A percentile compares a stretch with the other conserved stretches of the same genome.
Conservation (phyloP, 1,140 invertebrate genomes). For the Trichogramma pretiosum region DNA sequence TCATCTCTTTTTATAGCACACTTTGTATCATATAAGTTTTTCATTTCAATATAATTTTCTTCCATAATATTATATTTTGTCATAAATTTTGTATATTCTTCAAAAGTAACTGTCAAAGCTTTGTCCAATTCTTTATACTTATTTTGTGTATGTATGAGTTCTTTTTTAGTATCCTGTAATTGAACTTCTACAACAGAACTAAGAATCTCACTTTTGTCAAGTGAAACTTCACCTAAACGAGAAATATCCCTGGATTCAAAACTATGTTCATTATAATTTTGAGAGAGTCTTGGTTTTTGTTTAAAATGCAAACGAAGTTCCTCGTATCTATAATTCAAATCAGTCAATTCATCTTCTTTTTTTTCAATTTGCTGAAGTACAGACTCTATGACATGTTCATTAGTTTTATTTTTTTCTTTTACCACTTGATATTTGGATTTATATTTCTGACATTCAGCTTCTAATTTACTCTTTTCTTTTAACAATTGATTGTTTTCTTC, state of each 20-base stretch:
- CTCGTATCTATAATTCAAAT: conserved; percentile 34
- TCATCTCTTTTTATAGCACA: not conserved
- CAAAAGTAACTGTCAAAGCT: conserved; percentile 4
- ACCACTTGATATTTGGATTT: conserved; percentile 21
- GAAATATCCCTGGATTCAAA: conserved; percentile 31
- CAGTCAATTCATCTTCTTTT: conserved; percentile 34
- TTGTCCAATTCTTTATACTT: conserved; percentile 11
- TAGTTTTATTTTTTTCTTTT: conserved; percentile 27
- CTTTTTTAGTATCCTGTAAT: conserved; percentile 34
- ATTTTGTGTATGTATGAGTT: conserved; percentile 20
- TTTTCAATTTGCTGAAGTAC: conserved; percentile 27
- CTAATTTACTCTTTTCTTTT: conserved; percentile 28
- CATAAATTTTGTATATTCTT: conserved; percentile 12
- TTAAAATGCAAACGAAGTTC: conserved; percentile 32
- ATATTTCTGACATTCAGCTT: conserved; percentile 20
- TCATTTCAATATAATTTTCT: conserved; percentile 3
- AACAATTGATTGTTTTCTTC: conserved; percentile 27
- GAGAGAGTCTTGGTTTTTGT: conserved; percentile 27
- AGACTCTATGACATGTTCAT: conserved; percentile 27
- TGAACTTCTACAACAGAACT: conserved; percentile 43
- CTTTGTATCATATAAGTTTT: not conserved
- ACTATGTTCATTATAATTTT: conserved; percentile 28
- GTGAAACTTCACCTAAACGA: conserved; percentile 20
- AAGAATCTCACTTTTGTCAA: conserved; percentile 32
- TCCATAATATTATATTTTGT: not conserved